Evolutionary conservation across 2,797 vertebrate genomes (phyloP).

Genomic region (Gymnodraco acuticeps): DNA sequence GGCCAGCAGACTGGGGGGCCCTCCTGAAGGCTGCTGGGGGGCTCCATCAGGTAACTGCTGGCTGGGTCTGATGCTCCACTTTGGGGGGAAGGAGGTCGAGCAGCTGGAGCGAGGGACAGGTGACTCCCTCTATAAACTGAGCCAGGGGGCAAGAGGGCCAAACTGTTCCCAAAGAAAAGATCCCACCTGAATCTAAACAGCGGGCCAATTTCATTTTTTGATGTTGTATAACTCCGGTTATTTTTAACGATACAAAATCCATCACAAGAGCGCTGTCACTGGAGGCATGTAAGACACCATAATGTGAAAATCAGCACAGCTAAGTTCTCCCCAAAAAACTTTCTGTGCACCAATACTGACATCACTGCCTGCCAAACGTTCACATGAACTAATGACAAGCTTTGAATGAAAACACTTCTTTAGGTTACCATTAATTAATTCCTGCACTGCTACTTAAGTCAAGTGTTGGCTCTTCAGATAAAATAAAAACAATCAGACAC

Average conservation of each 20-base stretch:
- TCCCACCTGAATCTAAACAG: conserved; percentile 34
- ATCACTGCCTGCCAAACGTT: not conserved
- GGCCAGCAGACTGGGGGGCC: conserved; percentile 27
- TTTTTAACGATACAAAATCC: not conserved
- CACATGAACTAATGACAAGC: not conserved
- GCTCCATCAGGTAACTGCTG: conserved; percentile 49
- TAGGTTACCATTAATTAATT: conserved; percentile 1
- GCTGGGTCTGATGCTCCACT: conserved; percentile 44
- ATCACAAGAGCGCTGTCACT: not conserved
- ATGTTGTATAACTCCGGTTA: not conserved
- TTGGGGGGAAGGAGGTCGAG: conserved; percentile 20
- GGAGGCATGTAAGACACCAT: not conserved
- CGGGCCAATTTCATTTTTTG: not conserved
- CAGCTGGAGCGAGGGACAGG: conserved; percentile 28
- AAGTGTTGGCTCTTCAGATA: not conserved
- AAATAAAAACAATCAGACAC: conserved; percentile 6
- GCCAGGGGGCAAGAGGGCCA: conserved; percentile 34
- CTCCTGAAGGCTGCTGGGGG: conserved; percentile 53
- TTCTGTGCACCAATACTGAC: not conserved
- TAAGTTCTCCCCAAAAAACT: not conserved
- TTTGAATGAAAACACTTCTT: not conserved
- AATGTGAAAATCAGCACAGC: not conserved
- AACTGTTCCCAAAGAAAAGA: conserved; percentile 10
- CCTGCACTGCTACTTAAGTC: not conserved
- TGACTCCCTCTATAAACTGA: conserved; percentile 32